Base-by-base conservation (phyloP, 2,113 vertebrate species). In the Ophiodon elongatus region DNA sequence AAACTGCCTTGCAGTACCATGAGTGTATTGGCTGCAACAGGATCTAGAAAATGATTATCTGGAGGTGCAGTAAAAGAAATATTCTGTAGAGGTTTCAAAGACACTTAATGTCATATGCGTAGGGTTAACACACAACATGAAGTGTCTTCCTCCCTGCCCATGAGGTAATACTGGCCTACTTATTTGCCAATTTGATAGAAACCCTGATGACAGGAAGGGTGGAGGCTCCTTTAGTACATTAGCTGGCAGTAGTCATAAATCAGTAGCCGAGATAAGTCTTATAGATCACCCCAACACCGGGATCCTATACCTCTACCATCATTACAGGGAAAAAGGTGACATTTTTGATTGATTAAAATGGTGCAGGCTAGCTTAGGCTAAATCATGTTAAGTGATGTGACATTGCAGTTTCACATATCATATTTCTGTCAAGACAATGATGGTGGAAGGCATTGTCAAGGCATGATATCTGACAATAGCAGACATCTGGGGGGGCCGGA, bases 311-410 rank as follows among this genome's bases (percentile, higher is more conserved):
- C 96, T 96, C 87, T 94, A 95, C 96, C 96, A 96, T 97, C 97
- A 97, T 98, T 97, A 97, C 94, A 95, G 95, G 19, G 95, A 96
- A 96, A 93, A 90, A 96, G 96, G 95, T 74, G 96, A 98, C 96
- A 96, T 92, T 95, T 96, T 96, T 98, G 97, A 99, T 99, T 97
- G 97, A 99, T 98, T 99, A 98, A 99, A 98, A 97, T 97, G 94
- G 96, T 94, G 84, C 94, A 86, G 95, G 95, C 92, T 95, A 95
- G 96, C 95, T 96, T 95, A 94, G 96, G 95, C 96, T 99, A 99
- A 98, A 99, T 99, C 97, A 98, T 82, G 80, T 93, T 97, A 97
- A 98, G 95, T 97, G 97, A 98, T 98, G 95, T 97, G 97, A 97
- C 97, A 97, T 96, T 96, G 95, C 96, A 96, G 96, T 98, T 99